Conservation (phyloP, 1,140 invertebrate genomes). For the Pygmarrhopalites habei region DNA sequence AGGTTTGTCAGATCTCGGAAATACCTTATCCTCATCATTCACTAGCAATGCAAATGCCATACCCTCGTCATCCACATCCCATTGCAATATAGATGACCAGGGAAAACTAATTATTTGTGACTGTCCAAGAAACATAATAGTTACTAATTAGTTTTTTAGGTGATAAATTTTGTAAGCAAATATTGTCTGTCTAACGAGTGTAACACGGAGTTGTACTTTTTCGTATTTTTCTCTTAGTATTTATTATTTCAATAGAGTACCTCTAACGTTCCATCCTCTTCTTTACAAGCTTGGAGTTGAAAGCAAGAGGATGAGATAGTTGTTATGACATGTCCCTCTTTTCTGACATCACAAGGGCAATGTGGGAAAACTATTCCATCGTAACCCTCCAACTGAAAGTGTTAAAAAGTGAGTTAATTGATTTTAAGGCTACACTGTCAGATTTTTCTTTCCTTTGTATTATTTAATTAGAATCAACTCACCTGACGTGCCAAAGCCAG, state of each 20-base stretch:
- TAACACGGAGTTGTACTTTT: too few relatives aligned
- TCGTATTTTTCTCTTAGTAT: too few relatives aligned
- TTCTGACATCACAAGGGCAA: constrained; percentile 83
- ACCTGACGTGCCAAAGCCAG: constrained; percentile 72
- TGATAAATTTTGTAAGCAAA: too few relatives aligned
- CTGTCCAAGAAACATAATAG: too few relatives aligned
- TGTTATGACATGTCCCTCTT: constrained; percentile 82
- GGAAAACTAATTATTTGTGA: constrained; percentile 37
- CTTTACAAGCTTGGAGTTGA: constrained; percentile 77
- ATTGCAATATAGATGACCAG: constrained; percentile 38
- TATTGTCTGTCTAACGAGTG: too few relatives aligned
- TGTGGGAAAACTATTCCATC: constrained; percentile 89
- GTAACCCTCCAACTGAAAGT: constrained; percentile 83
- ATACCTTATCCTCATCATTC: too few relatives aligned
- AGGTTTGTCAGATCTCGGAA: constrained; percentile 66
- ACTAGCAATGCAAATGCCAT: constrained; percentile 38
- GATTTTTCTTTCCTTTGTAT: too few relatives aligned
- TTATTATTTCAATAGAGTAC: too few relatives aligned
- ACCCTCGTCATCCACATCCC: constrained; percentile 39
- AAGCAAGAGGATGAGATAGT: constrained; percentile 65
- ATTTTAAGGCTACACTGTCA: too few relatives aligned
- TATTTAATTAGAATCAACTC: too few relatives aligned
- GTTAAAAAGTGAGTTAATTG: too few relatives aligned
- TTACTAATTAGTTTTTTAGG: too few relatives aligned
- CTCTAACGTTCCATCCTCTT: constrained; percentile 76